These are phyloP conservation scores for Enteromius mattozi DNA, from an alignment of 2,797 vertebrate genomes.

Conservation along the genomic window DNA sequence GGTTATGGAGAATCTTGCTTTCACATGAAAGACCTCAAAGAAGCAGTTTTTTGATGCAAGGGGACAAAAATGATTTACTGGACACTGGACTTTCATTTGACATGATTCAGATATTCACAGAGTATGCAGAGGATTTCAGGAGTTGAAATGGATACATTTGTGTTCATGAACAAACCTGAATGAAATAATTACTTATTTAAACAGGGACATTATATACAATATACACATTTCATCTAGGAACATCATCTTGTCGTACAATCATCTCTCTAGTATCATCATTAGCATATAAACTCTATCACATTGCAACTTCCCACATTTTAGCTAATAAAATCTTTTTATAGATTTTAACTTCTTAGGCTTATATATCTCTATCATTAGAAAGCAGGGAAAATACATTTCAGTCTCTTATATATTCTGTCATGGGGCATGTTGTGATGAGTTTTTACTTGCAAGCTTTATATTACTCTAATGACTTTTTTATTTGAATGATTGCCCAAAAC, in stretches of 20 bases:
- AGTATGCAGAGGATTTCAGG: neutral
- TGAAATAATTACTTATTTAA: neutral
- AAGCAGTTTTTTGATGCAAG: slow-evolving; percentile 6
- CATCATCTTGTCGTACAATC: neutral
- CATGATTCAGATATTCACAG: neutral
- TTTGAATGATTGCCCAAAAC: neutral
- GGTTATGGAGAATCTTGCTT: slow-evolving; percentile 53
- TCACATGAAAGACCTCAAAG: slow-evolving; percentile 46
- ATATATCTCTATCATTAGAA: neutral
- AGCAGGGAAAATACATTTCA: neutral
- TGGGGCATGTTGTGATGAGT: neutral
- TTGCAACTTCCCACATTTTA: neutral
- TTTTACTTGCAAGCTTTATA: neutral
- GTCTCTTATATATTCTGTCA: neutral
- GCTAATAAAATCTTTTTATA: neutral
- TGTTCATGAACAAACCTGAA: neutral
- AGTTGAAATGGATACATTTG: neutral
- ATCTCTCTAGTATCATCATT: neutral
- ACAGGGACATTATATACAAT: neutral
- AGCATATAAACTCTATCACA: neutral
- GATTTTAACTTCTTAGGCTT: neutral
- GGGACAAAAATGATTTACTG: neutral
- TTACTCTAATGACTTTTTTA: neutral
- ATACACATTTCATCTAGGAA: neutral
- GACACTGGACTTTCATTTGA: neutral